phyloP scores from a whole-genome alignment of 2,888 invertebrate species.

The Piscicola geometra region DNA sequence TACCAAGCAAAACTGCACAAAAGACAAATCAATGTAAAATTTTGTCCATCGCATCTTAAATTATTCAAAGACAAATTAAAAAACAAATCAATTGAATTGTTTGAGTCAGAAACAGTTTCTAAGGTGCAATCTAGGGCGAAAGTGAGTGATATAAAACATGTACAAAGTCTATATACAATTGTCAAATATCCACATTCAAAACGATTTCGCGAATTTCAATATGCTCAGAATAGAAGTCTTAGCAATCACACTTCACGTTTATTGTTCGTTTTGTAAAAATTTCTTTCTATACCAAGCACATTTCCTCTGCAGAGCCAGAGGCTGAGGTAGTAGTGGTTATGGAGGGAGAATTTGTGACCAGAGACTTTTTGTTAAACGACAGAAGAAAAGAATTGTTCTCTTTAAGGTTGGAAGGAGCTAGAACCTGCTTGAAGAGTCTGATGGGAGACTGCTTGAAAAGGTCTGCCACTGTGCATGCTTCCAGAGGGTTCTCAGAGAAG shows the following conservation, averaged over 20 bases:
- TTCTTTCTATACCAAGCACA: conserved; percentile 2
- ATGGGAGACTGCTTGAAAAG: conserved; percentile 16
- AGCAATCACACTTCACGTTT: background rate
- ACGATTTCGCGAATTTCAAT: no score
- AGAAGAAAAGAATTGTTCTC: conserved; percentile 8
- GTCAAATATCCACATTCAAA: background rate
- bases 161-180: conserved; percentile 1
- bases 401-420: background rate
- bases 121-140: conserved; percentile 1
- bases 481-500: background rate
- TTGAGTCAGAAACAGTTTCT: background rate
- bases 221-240: background rate
- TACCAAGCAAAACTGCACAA: conserved; percentile 8
- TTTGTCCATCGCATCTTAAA: background rate
- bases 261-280: background rate
- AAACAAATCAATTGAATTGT: background rate
- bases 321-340: background rate
- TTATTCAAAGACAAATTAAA: background rate
- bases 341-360: background rate
- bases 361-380: conserved; percentile 8
- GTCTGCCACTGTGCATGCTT: conserved; percentile 4
- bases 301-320: background rate
- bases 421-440: conserved; percentile 1
- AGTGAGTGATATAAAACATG: background rate
- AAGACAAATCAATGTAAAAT: background rate